Evolutionary conservation across 2,888 invertebrate genomes (phyloP), one percentile per base, ranked within the genome.

Genomic region (Deilephila elpenor): DNA sequence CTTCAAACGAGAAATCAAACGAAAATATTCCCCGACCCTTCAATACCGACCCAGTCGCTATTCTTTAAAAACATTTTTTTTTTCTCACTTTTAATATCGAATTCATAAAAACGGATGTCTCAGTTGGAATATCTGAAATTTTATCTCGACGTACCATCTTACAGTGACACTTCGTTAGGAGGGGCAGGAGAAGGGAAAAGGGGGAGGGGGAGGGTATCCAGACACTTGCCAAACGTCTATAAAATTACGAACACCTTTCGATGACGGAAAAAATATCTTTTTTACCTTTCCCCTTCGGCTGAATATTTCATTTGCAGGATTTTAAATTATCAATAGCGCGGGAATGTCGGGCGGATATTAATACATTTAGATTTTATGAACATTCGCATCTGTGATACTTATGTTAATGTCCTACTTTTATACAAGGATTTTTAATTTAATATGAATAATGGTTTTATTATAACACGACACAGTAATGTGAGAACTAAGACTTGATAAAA

Each of bases 131-230:
- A 67, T 44, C 37, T 59, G 72, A 72, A 34, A 44, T 59, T 73
- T 34, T 37, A 73, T 73, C 67, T 59, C 64, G 44, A 67, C 64
- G 64, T 73, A 64, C 67, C 72, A 67, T 44, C 62, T 64, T 53
- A 20, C 29, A 25, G 76, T 78, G 84, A 79, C 84, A 82, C 78
- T 80, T 85, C 81, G 84, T 84, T 84, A 85, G 77, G 78, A 74
- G 78, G 78, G 75, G 76, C 72, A 6, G 74, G 74, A 73, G 72
- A 72, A 79, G 79, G 14, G 11, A 11, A 11, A 71, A 79, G 79
- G 44, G 3, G 11, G 11, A 11, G 44, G 44, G 44, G 11, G 77
- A 80, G 75, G 77, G 72, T 51, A 44, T 44, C 29, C 62, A 34
- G 64, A 64, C 34, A 59, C 67, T 72, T 56, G 72, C 59, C 72